A percentile compares a stretch with the other conserved stretches of the same genome.
Conservation (phyloP, 1,140 invertebrate species). For the Cherax destructor region DNA sequence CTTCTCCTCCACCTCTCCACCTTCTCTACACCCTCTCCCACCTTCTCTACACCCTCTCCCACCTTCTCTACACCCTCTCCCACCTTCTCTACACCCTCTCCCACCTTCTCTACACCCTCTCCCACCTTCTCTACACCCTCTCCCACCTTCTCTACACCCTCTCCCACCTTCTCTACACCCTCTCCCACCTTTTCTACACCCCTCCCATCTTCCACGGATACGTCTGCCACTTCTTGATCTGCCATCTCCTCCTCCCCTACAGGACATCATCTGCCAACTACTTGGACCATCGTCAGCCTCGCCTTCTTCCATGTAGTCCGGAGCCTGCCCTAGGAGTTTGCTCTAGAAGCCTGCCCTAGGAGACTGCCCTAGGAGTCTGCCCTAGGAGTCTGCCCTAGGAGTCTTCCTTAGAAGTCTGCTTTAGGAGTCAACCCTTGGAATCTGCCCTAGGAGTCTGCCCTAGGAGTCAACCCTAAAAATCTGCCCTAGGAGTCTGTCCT, state of each 20-base stretch:
- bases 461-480: too few species aligned
- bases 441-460: too few species aligned
- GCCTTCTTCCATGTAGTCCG: constrained; percentile 8
- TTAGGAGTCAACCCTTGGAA: too few species aligned
- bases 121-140: background rate
- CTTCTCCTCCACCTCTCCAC: too few species aligned
- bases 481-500: too few species aligned
- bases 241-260: background rate
- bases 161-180: background rate
- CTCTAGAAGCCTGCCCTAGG: background rate
- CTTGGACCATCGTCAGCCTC: constrained; percentile 29
- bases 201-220: too few species aligned
- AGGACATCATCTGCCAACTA: constrained; percentile 23
- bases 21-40: too few species aligned
- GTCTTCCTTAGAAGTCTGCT: too few species aligned
- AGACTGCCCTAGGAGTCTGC: too few species aligned
- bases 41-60: too few species aligned
- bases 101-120: background rate
- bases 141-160: background rate
- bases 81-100: background rate
- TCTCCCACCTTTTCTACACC: background rate
- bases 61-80: too few species aligned
- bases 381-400: too few species aligned
- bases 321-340: constrained; percentile 9
- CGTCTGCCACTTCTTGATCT: background rate